Evolutionary conservation across 2,888 invertebrate genomes (phyloP).

Genomic region (Drosophila heteroneura): DNA sequence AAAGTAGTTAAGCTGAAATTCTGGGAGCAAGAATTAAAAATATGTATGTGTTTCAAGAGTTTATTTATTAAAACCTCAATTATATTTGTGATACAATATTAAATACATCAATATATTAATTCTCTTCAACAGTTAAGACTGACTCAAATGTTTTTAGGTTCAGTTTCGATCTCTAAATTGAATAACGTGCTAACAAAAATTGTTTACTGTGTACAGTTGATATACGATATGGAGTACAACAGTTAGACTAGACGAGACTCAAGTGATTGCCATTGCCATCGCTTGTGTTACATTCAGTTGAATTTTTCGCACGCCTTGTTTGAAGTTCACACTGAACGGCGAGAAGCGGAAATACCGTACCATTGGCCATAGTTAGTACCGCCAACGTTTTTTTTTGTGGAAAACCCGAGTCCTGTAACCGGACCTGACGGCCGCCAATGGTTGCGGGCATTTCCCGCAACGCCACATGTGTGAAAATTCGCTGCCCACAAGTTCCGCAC

Average conservation of each 20-base stretch:
- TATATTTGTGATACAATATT: background rate
- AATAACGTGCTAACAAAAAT: background rate
- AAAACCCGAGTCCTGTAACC: constrained; percentile 58
- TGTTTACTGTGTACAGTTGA: constrained; percentile 2
- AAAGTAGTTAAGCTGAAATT: background rate
- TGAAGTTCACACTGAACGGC: constrained; percentile 61
- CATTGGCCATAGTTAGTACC: constrained; percentile 53
- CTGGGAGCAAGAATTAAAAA: background rate
- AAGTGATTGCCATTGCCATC: constrained; percentile 35
- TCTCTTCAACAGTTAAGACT: background rate
- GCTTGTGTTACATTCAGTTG: constrained; percentile 68
- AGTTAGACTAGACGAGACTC: constrained; percentile 16
- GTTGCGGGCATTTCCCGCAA: constrained; percentile 52
- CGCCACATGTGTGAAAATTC: constrained; percentile 71
- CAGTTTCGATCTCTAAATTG: background rate
- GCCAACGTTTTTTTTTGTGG: constrained; percentile 30
- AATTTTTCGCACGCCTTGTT: constrained; percentile 72
- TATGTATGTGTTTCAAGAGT: background rate
- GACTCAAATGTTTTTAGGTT: background rate
- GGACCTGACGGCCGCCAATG: constrained; percentile 54
- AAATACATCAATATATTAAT: background rate
- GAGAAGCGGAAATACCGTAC: constrained; percentile 70
- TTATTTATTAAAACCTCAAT: background rate
- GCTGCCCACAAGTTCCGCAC: constrained; percentile 59
- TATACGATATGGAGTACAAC: background rate